Conservation (phyloP, 2,113 vertebrate species). For the Ciconia maguari region DNA sequence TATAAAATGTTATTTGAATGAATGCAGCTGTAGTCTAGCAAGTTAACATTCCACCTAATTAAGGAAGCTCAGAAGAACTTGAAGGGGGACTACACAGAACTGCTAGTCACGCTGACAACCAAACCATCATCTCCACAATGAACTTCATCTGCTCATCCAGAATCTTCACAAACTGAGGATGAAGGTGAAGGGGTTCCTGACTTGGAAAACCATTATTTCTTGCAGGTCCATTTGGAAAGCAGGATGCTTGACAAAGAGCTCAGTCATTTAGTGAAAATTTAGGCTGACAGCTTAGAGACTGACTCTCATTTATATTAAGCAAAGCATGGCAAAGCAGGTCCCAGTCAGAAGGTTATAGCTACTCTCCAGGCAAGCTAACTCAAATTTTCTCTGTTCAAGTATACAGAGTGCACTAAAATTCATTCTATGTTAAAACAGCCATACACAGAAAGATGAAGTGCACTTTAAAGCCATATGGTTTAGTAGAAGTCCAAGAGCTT, state of each 20-base stretch:
- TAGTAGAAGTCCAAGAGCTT: neutral
- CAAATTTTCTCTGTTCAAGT: neutral
- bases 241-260: neutral
- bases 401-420: neutral
- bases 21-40: neutral
- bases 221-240: neutral
- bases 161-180: neutral
- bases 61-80: neutral
- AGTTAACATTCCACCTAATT: neutral
- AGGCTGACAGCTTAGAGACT: neutral
- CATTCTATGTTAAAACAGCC: neutral
- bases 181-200: neutral
- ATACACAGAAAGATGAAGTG: neutral
- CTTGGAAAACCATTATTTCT: neutral
- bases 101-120: neutral
- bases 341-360: neutral
- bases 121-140: neutral
- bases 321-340: neutral
- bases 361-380: neutral
- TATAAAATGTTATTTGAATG: neutral
- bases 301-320: neutral
- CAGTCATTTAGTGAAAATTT: neutral
- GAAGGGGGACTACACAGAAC: neutral
- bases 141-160: neutral
- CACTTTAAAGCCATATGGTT: neutral